Base-by-base conservation (phyloP, 2,797 vertebrate genomes). In the Esox masquinongy region DNA sequence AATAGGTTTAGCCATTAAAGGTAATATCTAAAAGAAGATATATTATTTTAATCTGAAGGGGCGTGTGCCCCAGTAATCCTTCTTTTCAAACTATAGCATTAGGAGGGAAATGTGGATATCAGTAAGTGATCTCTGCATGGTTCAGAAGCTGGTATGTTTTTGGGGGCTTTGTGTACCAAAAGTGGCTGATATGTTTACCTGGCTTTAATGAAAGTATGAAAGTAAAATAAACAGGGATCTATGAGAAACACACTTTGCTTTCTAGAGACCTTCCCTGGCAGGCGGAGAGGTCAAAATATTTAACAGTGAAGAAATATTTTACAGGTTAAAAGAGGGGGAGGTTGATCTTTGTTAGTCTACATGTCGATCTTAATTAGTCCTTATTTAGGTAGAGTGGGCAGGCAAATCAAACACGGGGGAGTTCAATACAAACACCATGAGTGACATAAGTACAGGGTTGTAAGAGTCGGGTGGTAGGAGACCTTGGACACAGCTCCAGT, bases 241-340 rank as follows among this genome's bases (percentile, higher is more conserved):
- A 90, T 81, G 83, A 92, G 87, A 81, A 93, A 93, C 91, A 92
- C 89, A 91, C 90, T 87, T 85, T 66, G 73, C 91, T 93, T 94
- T 92, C 92, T 93, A 90, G 89, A 87, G 87, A 82, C 78, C 84
- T 77, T 83, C 78, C 85, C 79, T 83, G 77, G 77, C 83, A 88
- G 88, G 87, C 89, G 88, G 64, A 0, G 0, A 77, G 85, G 84
- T 91, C 86, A 74, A 88, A 84, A 69, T 80, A 26, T 78, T 86
- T 82, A 84, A 69, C 5, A 4, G 53, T 49, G 79, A 68, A 36
- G 36, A 39, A 39, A 39, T 14, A 47, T 11, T 68, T 75, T 70
- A 63, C 22, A 11, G 75, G 73, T 68, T 67, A 76, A 75, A 75
- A 80, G 51, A 77, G 72, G 78, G 72, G 81, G 59, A 68, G 56